phyloP scores from a whole-genome alignment of 2,113 vertebrate genomes.

The Ailurus styani region DNA sequence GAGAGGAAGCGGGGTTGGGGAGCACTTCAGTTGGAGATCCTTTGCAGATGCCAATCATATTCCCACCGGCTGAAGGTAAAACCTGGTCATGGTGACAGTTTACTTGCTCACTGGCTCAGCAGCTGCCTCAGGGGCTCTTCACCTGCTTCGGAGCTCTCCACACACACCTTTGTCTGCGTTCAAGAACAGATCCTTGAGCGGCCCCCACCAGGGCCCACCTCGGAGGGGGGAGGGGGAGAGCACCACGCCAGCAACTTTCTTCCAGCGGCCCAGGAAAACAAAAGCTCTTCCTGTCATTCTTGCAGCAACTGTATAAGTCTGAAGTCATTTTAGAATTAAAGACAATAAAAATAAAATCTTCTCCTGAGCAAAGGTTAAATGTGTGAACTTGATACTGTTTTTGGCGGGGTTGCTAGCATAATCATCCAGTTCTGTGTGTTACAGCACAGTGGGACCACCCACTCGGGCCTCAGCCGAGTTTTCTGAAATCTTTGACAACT shows the following conservation, averaged over 20 bases:
- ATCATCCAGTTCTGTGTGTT: neutral
- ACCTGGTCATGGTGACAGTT: neutral
- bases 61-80: neutral
- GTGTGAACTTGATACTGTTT: neutral
- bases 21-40: neutral
- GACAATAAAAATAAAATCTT: neutral
- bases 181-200: too few relatives aligned
- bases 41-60: neutral
- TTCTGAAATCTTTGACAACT: neutral
- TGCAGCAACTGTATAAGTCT: neutral
- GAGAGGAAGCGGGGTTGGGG: neutral
- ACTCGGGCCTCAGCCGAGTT: neutral
- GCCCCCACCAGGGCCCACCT: neutral
- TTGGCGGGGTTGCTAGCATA: neutral
- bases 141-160: neutral
- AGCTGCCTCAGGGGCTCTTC: neutral
- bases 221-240: neutral
- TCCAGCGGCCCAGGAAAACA: neutral
- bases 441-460: neutral
- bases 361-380: neutral
- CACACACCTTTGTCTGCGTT: rapidly evolving
- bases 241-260: neutral
- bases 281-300: neutral
- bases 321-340: neutral
- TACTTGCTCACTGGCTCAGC: neutral